phyloP scores from a whole-genome alignment of 2,888 invertebrate species.

The Scrobipalpa atriplicella region DNA sequence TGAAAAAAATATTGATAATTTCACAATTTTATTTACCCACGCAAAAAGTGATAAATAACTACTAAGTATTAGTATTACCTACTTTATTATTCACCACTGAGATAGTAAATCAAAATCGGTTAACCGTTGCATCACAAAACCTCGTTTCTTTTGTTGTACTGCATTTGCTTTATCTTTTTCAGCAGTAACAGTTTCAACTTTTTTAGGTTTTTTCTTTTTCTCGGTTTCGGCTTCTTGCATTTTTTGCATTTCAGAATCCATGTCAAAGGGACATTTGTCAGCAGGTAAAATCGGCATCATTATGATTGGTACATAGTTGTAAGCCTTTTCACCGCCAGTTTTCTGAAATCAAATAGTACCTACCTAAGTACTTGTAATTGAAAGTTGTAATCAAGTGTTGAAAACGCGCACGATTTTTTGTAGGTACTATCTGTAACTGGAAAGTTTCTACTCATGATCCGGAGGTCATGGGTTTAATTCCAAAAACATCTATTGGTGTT shows the following conservation, averaged over 20 bases:
- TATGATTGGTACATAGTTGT: conserved; percentile 64
- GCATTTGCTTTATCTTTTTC: conserved; percentile 51
- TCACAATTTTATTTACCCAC: background rate
- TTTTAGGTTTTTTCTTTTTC: conserved; percentile 45
- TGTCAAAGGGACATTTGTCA: conserved; percentile 69
- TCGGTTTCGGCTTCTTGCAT: conserved; percentile 52
- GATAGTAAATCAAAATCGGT: conserved; percentile 72
- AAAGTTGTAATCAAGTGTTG: too few species aligned
- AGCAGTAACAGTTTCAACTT: conserved; percentile 28
- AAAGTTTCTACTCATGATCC: too few species aligned
- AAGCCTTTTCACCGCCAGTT: conserved; percentile 46
- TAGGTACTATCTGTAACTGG: too few species aligned
- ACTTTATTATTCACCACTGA: conserved; percentile 62
- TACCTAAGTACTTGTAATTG: too few species aligned
- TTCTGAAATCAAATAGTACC: too few species aligned
- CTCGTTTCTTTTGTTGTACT: conserved; percentile 60
- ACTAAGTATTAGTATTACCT: too few species aligned
- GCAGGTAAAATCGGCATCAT: conserved; percentile 73
- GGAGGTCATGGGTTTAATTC: too few species aligned
- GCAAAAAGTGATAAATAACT: background rate
- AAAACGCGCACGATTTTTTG: too few species aligned
- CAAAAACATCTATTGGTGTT: too few species aligned
- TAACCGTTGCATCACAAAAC: conserved; percentile 64
- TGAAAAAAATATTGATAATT: background rate
- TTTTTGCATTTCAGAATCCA: conserved; percentile 65